Percentiles rank a stretch among this genome's conserved stretches.
phyloP scores from a whole-genome alignment of 1,140 invertebrate species.

The Brachionus manjavacas region DNA sequence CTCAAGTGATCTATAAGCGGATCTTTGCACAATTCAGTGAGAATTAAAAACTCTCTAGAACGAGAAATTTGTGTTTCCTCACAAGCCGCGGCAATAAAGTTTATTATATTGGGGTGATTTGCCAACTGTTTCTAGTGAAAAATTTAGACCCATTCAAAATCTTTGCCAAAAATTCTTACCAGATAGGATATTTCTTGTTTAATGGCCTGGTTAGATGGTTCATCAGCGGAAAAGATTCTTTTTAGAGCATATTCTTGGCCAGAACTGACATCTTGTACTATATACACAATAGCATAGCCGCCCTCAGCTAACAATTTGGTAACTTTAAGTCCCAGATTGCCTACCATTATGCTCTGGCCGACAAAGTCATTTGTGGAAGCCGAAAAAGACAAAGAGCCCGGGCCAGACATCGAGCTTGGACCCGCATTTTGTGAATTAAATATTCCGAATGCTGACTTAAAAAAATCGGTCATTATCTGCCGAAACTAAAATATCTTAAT shows the following conservation, averaged over 20 bases:
- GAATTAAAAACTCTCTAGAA: constrained; percentile 58
- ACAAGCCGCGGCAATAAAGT: constrained; percentile 60
- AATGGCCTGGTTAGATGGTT: constrained; percentile 58
- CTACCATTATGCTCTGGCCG: constrained; percentile 80
- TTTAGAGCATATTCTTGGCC: constrained; percentile 81
- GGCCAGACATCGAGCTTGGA: background rate
- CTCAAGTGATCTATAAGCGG: constrained; percentile 46
- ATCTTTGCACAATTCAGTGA: constrained; percentile 61
- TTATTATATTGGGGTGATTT: constrained; percentile 61
- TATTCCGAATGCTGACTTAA: constrained; percentile 79
- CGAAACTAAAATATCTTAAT: constrained; percentile 35
- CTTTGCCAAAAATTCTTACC: constrained; percentile 51
- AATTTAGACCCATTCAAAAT: background rate
- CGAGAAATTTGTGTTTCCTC: constrained; percentile 56
- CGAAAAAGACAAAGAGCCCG: background rate
- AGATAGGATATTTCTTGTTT: constrained; percentile 60
- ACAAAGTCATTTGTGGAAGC: constrained; percentile 74
- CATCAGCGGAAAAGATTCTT: constrained; percentile 60
- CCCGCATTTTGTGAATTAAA: constrained; percentile 54
- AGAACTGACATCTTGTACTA: constrained; percentile 76
- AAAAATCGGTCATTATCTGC: constrained; percentile 70
- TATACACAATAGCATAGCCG: constrained; percentile 88
- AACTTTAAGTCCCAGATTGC: constrained; percentile 77
- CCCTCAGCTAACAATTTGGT: constrained; percentile 89
- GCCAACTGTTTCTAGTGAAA: constrained; percentile 60